These are phyloP conservation scores for Tricholaema leucomelas DNA, from an alignment of 2,113 vertebrate genomes.

Conservation along the genomic window DNA sequence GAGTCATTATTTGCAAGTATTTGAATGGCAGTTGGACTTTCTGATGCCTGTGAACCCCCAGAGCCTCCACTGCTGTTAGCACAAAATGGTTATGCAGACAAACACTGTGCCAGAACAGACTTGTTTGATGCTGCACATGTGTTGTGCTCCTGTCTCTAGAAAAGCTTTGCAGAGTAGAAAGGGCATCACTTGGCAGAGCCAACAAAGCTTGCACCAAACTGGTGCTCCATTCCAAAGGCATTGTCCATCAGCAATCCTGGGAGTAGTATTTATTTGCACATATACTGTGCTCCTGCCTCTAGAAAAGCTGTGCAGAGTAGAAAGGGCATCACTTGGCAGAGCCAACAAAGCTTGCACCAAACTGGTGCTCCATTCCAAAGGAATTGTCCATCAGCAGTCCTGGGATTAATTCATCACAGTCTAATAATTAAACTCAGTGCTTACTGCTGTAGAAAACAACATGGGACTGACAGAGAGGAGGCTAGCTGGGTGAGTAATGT, in stretches of 20 bases:
- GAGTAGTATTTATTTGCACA: constrained; percentile 35
- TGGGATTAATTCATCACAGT: constrained; percentile 8
- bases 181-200: constrained; percentile 13
- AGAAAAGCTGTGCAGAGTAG: neutral
- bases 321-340: constrained; percentile 27
- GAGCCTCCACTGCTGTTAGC: neutral
- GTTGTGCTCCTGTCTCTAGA: neutral
- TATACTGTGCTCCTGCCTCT: no score
- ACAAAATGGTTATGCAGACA: constrained; percentile 45
- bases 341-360: constrained; percentile 34
- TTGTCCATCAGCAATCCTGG: constrained; percentile 1
- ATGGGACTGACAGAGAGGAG: neutral
- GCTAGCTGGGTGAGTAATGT: neutral
- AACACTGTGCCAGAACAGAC: constrained; percentile 44
- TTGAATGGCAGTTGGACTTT: constrained; percentile 43
- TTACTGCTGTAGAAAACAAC: constrained; percentile 15
- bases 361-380: neutral
- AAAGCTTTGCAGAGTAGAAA: constrained; percentile 3
- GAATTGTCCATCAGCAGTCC: constrained; percentile 8
- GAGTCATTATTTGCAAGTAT: constrained; percentile 54
- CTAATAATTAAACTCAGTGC: constrained; percentile 41
- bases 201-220: constrained; percentile 24
- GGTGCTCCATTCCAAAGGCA: neutral
- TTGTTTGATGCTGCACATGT: constrained; percentile 18
- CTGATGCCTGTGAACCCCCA: constrained; percentile 12